Evolutionary conservation across 2,113 vertebrate genomes (phyloP).

Genomic region (Coreoperca whiteheadi): DNA sequence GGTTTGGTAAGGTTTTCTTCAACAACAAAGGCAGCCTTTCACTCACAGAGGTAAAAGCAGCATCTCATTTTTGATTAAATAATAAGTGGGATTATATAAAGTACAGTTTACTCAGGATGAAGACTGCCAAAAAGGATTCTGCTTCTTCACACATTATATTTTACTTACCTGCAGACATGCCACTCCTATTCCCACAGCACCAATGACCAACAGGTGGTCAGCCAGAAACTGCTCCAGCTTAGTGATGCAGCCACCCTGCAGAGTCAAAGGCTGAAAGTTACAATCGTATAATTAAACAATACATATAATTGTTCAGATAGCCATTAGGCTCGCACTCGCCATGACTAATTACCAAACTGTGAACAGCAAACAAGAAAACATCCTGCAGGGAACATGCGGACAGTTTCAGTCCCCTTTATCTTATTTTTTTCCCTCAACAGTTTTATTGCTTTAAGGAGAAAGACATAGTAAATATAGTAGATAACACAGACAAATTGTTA

Average conservation of each 20-base stretch:
- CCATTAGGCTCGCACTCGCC: background rate
- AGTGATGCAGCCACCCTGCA: conserved; percentile 89
- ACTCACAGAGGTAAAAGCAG: background rate
- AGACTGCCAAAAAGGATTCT: background rate
- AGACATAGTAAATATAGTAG: background rate
- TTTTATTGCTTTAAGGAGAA: background rate
- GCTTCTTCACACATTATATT: background rate
- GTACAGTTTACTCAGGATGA: background rate
- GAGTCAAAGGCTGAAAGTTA: conserved; percentile 6
- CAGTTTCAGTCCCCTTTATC: background rate
- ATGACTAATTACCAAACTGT: background rate
- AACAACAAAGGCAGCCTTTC: conserved; percentile 21
- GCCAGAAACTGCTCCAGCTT: conserved; percentile 89
- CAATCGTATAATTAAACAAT: background rate
- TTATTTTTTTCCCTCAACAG: background rate
- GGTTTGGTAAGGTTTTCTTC: conserved; percentile 8
- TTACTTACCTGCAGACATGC: conserved; percentile 88
- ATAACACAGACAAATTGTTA: background rate
- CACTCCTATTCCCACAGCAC: conserved; percentile 89
- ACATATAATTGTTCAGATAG: background rate
- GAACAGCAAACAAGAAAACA: background rate
- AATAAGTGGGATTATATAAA: background rate
- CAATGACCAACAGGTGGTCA: conserved; percentile 88
- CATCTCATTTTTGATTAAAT: background rate
- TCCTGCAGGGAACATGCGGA: background rate